phyloP scores from a whole-genome alignment of 2,113 vertebrate genomes.

The Ciconia stormi region DNA sequence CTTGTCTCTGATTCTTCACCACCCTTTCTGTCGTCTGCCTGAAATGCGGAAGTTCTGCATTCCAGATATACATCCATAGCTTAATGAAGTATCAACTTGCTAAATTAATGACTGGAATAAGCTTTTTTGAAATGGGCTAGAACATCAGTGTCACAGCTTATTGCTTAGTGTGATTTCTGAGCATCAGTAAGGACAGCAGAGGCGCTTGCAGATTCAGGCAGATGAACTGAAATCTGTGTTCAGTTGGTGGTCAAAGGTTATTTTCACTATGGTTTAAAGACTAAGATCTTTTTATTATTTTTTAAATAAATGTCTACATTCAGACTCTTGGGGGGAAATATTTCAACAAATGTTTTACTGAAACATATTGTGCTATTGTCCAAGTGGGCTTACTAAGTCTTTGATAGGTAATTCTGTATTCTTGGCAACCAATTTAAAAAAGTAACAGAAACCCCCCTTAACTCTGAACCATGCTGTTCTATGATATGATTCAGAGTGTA shows the following conservation, averaged over 20 bases:
- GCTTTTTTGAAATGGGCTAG: background rate
- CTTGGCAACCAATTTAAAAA: background rate
- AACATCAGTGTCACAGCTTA: background rate
- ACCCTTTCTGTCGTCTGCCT: background rate
- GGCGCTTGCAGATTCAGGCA: background rate
- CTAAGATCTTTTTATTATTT: background rate
- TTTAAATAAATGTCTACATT: background rate
- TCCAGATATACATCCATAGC: background rate
- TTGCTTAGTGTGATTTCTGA: background rate
- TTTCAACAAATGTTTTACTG: background rate
- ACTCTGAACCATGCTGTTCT: background rate
- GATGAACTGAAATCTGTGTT: background rate
- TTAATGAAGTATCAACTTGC: background rate
- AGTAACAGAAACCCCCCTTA: background rate
- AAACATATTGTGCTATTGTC: background rate
- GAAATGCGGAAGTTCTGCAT: background rate
- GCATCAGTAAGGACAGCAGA: background rate
- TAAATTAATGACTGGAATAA: background rate
- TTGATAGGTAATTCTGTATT: background rate
- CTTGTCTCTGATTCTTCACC: background rate
- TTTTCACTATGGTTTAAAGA: background rate
- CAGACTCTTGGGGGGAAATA: background rate
- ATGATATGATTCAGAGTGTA: background rate
- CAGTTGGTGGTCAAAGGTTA: background rate
- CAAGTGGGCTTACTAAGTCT: background rate